A percentile compares a stretch with the other conserved stretches of the same genome.
Evolutionary conservation across 2,888 invertebrate genomes (phyloP).

Genomic region (Deilephila porcellus): DNA sequence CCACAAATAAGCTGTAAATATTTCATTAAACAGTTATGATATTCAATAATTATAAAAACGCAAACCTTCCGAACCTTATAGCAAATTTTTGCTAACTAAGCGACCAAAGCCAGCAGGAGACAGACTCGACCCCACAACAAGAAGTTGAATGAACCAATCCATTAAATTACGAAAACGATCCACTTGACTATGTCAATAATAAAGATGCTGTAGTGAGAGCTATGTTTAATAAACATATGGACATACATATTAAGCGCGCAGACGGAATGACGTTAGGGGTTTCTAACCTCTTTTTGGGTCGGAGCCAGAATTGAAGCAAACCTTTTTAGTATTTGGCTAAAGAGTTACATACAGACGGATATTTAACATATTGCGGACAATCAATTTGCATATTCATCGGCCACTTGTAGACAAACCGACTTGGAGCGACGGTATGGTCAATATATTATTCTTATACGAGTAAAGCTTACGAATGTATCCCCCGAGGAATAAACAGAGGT

Average conservation of each 20-base stretch:
- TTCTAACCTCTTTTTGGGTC: constrained; percentile 21
- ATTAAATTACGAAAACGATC: no score
- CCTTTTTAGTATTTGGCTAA: constrained; percentile 34
- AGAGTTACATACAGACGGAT: background rate
- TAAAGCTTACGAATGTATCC: no score
- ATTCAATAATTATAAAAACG: no score
- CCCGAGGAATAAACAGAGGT: no score
- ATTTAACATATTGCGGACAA: background rate
- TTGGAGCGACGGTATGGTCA: background rate
- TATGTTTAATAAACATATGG: constrained; percentile 5
- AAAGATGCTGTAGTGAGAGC: no score
- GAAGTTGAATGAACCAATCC: no score
- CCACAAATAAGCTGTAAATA: no score
- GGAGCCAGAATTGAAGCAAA: constrained; percentile 33
- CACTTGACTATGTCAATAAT: background rate
- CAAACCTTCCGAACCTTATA: no score
- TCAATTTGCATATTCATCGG: background rate
- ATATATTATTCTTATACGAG: background rate
- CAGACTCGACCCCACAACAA: no score
- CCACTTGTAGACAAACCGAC: constrained; percentile 5
- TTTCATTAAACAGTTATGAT: no score
- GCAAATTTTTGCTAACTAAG: no score
- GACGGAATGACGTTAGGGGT: background rate
- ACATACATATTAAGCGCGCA: background rate
- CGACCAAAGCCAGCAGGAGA: no score